Evolutionary conservation across 2,113 vertebrate genomes (phyloP), one percentile per base, ranked within the genome.

Genomic region (Oreochromis spilurus): DNA sequence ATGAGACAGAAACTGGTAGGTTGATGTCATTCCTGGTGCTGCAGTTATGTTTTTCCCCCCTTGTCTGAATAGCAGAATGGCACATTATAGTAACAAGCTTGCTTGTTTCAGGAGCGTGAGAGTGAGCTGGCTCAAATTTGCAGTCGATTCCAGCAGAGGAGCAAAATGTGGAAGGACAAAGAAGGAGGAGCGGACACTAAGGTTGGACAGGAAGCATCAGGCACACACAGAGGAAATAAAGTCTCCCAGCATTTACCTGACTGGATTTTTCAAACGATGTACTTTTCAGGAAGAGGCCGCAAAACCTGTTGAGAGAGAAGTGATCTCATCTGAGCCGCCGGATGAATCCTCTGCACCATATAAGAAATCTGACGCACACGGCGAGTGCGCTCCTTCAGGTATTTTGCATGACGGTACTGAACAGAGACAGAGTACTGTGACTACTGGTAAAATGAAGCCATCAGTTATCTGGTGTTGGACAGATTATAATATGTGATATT

Each of bases 1-100:
- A 97, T 97, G 50, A 97, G 97, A 60, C 97, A 98, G 93, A 99
- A 98, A 87, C 95, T 97, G 98, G 99, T 98, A 90, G 6, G 88
- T 67, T 16, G 5, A 43, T 24, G 16, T 16, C 16, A 13, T 4
- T 34, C 1, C 4, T 16, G 5, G 2, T 5, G 16, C 40, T 75
- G 14, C 43, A 4, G 10, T 9, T 0, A 5, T 14, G n/a, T 70
- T 43, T 62, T 9, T 1, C 2, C 0, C 65, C 43, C 3, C 7
- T 17, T 0, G 38, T 1, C 34, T 4, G 4, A 9, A 53, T 0
- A 38, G 4, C 45, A 50, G 45, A 50, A 34, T 0, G 1, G 3
- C 5, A 60, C 31, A 0, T 65, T 11, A 6, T 24, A 34, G 31
- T 36, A 36, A 11, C 3, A 7, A 17, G 14, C 0, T 4, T n/a